Evolutionary conservation across 2,797 vertebrate genomes (phyloP).

Genomic region (Iguana delicatissima): DNA sequence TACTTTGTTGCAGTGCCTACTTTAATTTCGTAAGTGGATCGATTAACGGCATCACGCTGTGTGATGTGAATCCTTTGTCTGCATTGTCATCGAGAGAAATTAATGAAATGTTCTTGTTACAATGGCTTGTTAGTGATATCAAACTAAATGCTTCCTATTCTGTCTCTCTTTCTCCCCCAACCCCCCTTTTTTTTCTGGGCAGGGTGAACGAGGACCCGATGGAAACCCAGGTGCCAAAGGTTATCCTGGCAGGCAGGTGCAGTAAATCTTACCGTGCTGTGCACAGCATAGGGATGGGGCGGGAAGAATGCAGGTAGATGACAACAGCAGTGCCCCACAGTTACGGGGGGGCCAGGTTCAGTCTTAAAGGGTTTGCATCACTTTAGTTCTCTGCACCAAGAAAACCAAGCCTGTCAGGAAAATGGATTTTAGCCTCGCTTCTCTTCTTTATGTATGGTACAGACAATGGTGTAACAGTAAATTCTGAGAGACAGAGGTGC

Average conservation of each 20-base stretch:
- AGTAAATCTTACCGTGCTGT: slow-evolving; percentile 95
- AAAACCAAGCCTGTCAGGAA: neutral
- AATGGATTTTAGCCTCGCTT: neutral
- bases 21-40: neutral
- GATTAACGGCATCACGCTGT: neutral
- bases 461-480: too few relatives aligned
- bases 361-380: too few relatives aligned
- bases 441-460: neutral
- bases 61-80: neutral
- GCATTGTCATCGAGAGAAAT: neutral
- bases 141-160: slow-evolving; percentile 7
- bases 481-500: too few relatives aligned
- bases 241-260: slow-evolving; percentile 99
- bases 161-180: neutral
- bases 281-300: slow-evolving; percentile 74
- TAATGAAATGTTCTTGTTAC: neutral
- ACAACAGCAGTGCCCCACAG: neutral
- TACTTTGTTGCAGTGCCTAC: neutral
- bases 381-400: neutral
- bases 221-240: slow-evolving; percentile 98
- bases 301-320: slow-evolving; percentile 67
- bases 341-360: neutral
- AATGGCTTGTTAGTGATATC: neutral
- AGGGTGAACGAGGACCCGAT: slow-evolving; percentile 90
- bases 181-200: slow-evolving; percentile 73